Evolutionary conservation across 2,888 invertebrate species (phyloP), one percentile per base, ranked within the genome.

Genomic region (Meteorus cinctellus): DNA sequence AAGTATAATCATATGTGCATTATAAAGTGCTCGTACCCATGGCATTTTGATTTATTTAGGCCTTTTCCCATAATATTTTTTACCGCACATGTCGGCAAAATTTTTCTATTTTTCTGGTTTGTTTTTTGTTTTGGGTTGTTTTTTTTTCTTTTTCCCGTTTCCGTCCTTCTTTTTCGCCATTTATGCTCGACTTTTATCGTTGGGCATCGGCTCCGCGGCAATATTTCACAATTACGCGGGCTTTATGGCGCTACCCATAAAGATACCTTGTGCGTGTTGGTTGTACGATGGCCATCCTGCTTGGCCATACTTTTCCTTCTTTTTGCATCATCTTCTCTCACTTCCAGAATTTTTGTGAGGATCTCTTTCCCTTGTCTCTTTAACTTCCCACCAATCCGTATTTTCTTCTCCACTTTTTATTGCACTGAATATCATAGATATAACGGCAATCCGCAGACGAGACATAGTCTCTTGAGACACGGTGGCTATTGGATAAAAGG

Each of bases 161-260:
- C 34, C 34, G 41, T 41, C 12, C 8, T 70, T 59, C 27, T 59
- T 67, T 62, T 59, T 55, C 60, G 8, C 36, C 62, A 63, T 59
- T 74, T 74, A 51, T 76, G 75, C 73, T n/a, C 73, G 77, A 72
- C 81, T 84, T 85, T 82, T 84, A 84, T 83, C 83, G 79, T 81
- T 55, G 70, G 80, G 76, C 81, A 85, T 84, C 82, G 82, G 79
- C 77, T 81, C 78, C 78, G 78, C 71, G 81, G 86, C 82, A 84
- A 87, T 88, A 88, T 86, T 87, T 88, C 84, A 86, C 87, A 88
- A 88, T 88, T 88, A 88, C 86, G 84, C 83, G 81, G 55, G 81
- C 82, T 87, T 88, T 87, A 86, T 84, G 84, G 84, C 71, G 84
- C 72, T 81, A 59, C 81, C 86, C 82, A 86, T 88, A 87, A 88